Evolutionary conservation across 2,113 vertebrate species (phyloP), one percentile per base, ranked within the genome.

Genomic region (Lagopus leucura): DNA sequence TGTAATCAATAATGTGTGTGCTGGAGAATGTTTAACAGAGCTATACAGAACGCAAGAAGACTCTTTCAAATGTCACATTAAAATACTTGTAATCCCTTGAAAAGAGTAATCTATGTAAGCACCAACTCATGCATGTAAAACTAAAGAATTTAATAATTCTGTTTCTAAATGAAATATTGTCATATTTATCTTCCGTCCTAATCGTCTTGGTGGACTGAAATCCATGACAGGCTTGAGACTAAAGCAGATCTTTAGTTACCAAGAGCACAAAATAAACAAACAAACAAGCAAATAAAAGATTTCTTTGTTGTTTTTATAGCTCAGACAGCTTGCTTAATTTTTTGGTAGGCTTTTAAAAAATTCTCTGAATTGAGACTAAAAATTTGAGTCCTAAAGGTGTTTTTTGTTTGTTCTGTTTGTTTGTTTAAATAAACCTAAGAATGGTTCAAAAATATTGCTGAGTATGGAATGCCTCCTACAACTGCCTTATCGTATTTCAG

Each of bases 101-200:
- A 88, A 81, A 69, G 70, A 19, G 25, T 92, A 89, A 91, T 85
- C 91, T 93, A 87, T 89, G 66, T 79, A 89, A 71, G 64, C 76
- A 92, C 42, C 65, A 92, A 94, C 25, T 95, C 85, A 81, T 81
- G 89, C 89, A 90, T 95, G 69, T 92, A 57, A 45, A 94, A 88
- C 40, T 61, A 57, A 92, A 80, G 85, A 83, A 90, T 94, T 85
- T 96, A 94, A 89, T 95, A 95, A 94, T 79, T 96, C 54, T 86
- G 13, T 94, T 94, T 86, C 88, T 94, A 94, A 94, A 90, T 30
- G 55, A 97, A 94, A 94, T 96, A 83, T 94, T 94, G 75, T 94
- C 69, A 21, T 94, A 92, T 88, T 90, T 94, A 76, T 95, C 87
- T 57, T 89, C 73, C 83, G 42, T 42, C 64, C 69, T 97, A 95